Evolutionary conservation across 2,888 invertebrate species (phyloP), one percentile per base, ranked within the genome.

Genomic region (Tetheella fluctuosa): DNA sequence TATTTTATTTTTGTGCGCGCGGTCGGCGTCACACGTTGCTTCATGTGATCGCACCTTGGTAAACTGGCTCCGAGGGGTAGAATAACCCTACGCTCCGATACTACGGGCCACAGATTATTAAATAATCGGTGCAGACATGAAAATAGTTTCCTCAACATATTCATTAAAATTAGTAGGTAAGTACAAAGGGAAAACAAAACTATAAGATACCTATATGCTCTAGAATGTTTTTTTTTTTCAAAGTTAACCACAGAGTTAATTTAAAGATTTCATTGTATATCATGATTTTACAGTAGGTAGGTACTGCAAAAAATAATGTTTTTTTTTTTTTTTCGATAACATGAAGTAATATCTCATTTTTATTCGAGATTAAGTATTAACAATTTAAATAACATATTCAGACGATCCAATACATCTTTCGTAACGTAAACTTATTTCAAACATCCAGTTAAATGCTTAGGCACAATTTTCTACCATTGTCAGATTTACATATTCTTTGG

Each of bases 21-120:
- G 62, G 60, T 58, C 62, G 65, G 66, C 60, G 70, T 67, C 67
- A 71, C 80, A 79, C 82, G 83, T 76, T 64, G 64, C 64, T 64
- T 69, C 79, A 58, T 62, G 59, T 59, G 64, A 70, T 74, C 81
- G 81, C 80, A 74, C 79, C 78, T 74, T 73, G 73, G 68, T 74
- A 77, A 79, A 90, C 90, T 90, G 84, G 61, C 78, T 71, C 69
- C 42, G 85, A 80, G 88, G 89, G 90, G 89, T 85, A 77, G 80
- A 72, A 80, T 83, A 76, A 80, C 86, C 83, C 86, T 88, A 88
- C 83, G 76, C 82, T 87, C 81, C 81, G 65, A 81, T 89, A 90
- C 89, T 91, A 91, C 84, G 81, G 58, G 65, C 0, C 90, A 89
- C 64, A 89, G 90, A 89, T 20, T 77, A 74, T 54, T 15, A 64